Conservation (phyloP, 2,888 invertebrate genomes). For the Atethmia centrago region DNA sequence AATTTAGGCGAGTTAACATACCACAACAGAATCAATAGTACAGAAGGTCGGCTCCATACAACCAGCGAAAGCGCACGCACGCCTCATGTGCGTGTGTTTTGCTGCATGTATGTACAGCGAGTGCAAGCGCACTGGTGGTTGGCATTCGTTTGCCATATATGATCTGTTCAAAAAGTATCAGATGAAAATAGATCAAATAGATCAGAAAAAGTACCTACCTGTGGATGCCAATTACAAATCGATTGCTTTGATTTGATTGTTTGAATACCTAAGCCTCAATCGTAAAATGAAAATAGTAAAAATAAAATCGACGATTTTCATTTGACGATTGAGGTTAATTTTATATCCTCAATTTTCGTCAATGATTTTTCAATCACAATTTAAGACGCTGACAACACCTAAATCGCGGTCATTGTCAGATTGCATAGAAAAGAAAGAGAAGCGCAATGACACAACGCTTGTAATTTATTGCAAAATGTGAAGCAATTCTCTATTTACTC, state of each 20-base stretch:
- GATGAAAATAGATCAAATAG: background rate
- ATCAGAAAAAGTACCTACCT: background rate
- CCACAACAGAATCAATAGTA: background rate
- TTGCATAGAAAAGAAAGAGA: no score
- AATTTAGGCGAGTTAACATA: constrained; percentile 16
- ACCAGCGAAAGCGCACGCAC: background rate
- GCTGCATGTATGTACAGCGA: no score
- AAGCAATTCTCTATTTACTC: no score
- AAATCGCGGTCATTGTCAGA: no score
- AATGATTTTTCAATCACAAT: background rate
- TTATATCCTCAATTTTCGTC: background rate
- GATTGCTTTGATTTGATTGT: background rate
- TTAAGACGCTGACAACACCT: no score
- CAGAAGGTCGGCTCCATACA: background rate
- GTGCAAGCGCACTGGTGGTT: background rate
- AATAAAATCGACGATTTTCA: no score
- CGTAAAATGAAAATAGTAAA: no score
- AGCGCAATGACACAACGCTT: no score
- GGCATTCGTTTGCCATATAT: background rate
- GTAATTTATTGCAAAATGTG: no score
- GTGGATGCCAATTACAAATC: background rate
- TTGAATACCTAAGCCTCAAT: no score
- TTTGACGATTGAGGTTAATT: background rate
- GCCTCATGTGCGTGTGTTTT: no score
- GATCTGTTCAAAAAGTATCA: background rate